phyloP scores from a whole-genome alignment of 2,113 vertebrate species.

The Calonectris borealis region DNA sequence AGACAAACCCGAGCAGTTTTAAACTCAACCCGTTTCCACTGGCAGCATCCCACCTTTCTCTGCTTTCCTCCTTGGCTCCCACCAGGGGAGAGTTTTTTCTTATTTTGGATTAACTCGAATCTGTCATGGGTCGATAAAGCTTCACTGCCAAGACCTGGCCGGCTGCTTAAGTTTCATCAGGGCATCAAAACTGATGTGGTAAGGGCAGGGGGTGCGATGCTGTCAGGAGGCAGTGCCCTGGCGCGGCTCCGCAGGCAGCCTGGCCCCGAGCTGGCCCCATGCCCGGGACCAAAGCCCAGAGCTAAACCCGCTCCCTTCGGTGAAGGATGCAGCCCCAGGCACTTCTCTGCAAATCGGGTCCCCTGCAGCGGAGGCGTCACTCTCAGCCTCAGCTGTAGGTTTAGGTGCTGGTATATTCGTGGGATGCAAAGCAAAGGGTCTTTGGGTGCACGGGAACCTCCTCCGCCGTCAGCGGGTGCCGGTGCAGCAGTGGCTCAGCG shows the following conservation, averaged over 20 bases:
- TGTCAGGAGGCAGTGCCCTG: not conserved
- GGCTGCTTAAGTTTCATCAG: not conserved
- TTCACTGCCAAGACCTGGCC: fast-evolving
- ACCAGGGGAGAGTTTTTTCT: fast-evolving
- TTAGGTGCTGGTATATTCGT: not conserved
- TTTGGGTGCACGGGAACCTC: fast-evolving
- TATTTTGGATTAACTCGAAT: not conserved
- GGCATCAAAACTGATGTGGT: fast-evolving
- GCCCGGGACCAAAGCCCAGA: not conserved
- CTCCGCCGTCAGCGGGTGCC: fast-evolving
- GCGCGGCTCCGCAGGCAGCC: not conserved
- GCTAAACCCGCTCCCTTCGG: fast-evolving
- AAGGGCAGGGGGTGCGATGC: fast-evolving
- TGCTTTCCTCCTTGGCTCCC: not conserved
- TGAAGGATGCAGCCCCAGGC: not conserved
- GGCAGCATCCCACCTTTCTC: not conserved
- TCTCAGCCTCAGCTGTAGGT: not conserved
- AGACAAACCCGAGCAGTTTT: fast-evolving
- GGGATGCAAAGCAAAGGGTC: not conserved
- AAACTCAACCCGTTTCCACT: fast-evolving
- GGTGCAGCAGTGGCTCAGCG: fast-evolving
- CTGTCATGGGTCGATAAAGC: fast-evolving
- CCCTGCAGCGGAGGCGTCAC: not conserved
- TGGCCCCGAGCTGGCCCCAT: not conserved
- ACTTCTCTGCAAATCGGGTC: fast-evolving